These are phyloP conservation scores for Trissolcus japonicus DNA, from an alignment of 2,888 invertebrate species.

Conservation along the genomic window DNA sequence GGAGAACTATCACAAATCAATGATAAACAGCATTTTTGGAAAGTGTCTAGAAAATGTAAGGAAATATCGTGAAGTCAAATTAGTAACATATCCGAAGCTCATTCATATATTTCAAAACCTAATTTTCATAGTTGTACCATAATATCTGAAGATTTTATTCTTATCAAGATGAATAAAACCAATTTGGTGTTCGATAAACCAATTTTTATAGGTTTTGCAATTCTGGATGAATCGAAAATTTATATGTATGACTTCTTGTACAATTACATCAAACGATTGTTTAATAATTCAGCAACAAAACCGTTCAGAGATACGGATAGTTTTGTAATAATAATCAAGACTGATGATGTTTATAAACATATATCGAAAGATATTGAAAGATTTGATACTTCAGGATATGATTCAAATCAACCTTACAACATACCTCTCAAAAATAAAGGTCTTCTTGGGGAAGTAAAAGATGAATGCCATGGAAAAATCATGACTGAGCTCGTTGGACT, in stretches of 20 bases:
- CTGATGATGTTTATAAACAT: not conserved
- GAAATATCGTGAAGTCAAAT: slow-evolving; percentile 68
- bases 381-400: slow-evolving; percentile 7
- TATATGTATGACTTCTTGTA: slow-evolving; percentile 21
- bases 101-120: slow-evolving; percentile 11
- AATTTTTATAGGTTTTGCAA: slow-evolving; percentile 36
- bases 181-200: slow-evolving; percentile 43
- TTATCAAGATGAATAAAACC: slow-evolving; percentile 24
- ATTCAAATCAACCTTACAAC: not conserved
- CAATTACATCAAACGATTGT: not conserved
- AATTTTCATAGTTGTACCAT: slow-evolving; percentile 10
- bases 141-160: slow-evolving; percentile 12
- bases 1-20: slow-evolving; percentile 17
- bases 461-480: not conserved
- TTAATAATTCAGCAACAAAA: too few species aligned
- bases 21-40: slow-evolving; percentile 39
- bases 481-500: not conserved
- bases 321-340: not conserved
- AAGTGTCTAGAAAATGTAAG: slow-evolving; percentile 73
- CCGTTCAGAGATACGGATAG: too few species aligned
- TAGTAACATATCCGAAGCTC: slow-evolving; percentile 59
- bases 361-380: slow-evolving; percentile 7
- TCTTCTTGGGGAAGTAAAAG: not conserved
- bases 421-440: slow-evolving; percentile 2
- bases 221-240: slow-evolving; percentile 30